These are phyloP conservation scores for Anthrax anthrax DNA, from an alignment of 2,888 invertebrate genomes.

Conservation along the genomic window DNA sequence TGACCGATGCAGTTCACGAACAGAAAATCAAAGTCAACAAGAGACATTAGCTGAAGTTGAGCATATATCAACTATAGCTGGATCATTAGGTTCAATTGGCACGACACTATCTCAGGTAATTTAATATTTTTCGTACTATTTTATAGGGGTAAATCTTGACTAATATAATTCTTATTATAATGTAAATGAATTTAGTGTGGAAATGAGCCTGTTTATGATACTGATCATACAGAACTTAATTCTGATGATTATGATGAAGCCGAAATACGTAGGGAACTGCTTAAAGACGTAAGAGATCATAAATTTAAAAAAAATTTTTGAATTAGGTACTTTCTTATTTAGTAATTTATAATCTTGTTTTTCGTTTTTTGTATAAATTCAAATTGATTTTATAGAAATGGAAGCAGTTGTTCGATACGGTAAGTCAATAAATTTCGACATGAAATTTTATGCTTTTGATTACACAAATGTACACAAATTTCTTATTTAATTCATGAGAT, in stretches of 20 bases:
- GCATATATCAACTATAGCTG: constrained; percentile 58
- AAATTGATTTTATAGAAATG: constrained; percentile 55
- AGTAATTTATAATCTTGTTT: constrained; percentile 5
- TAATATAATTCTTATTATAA: too few species aligned
- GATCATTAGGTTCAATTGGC: constrained; percentile 46
- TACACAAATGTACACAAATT: too few species aligned
- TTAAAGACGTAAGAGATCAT: constrained; percentile 57
- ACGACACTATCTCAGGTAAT: constrained; percentile 42
- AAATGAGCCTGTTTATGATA: constrained; percentile 52
- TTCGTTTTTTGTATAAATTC: constrained; percentile 6
- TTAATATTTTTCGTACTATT: not conserved
- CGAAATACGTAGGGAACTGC: constrained; percentile 57
- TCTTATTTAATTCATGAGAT: too few species aligned
- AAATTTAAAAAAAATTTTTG: not conserved
- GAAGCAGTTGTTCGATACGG: constrained; percentile 76
- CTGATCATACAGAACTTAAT: constrained; percentile 66
- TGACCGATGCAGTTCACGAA: constrained; percentile 26
- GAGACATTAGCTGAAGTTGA: constrained; percentile 51
- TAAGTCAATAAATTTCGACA: too few species aligned
- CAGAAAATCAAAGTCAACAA: constrained; percentile 32
- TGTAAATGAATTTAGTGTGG: constrained; percentile 30
- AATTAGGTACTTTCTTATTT: not conserved
- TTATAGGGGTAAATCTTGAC: too few species aligned
- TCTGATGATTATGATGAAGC: constrained; percentile 71
- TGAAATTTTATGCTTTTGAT: too few species aligned